Evolutionary conservation across 2,888 invertebrate species (phyloP).

Genomic region (Ganaspis brasiliensis): DNA sequence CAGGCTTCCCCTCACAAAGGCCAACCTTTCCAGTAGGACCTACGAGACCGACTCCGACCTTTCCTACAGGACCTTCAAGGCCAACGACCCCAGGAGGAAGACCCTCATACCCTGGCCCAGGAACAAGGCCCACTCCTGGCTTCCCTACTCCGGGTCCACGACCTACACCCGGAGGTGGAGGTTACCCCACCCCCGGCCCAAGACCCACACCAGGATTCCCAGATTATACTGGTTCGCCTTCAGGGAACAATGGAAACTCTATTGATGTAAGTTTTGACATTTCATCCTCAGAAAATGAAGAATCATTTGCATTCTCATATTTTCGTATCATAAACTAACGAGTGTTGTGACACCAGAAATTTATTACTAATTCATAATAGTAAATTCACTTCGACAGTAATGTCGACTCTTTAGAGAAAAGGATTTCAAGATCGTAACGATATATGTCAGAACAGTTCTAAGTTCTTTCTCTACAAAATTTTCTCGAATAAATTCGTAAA

Average conservation of each 20-base stretch:
- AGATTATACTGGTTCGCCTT: constrained; percentile 70
- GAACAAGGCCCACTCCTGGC: constrained; percentile 64
- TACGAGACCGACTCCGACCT: constrained; percentile 55
- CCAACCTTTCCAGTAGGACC: constrained; percentile 56
- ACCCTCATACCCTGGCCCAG: constrained; percentile 62
- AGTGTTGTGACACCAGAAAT: too few relatives aligned
- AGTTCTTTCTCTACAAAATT: too few relatives aligned
- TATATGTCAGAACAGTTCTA: too few relatives aligned
- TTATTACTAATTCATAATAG: not conserved
- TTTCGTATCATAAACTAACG: not conserved
- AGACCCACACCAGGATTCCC: constrained; percentile 74
- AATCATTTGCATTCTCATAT: not conserved
- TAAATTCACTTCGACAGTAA: too few relatives aligned
- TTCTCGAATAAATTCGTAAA: too few relatives aligned
- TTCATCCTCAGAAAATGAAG: not conserved
- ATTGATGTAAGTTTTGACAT: constrained; percentile 51
- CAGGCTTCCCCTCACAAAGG: constrained; percentile 64
- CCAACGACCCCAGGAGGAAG: constrained; percentile 50
- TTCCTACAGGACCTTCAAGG: constrained; percentile 59
- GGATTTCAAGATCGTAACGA: too few relatives aligned
- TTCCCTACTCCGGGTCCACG: constrained; percentile 58
- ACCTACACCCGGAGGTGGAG: constrained; percentile 55
- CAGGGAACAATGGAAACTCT: constrained; percentile 66
- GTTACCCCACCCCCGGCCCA: constrained; percentile 70
- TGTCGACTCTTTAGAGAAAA: too few relatives aligned